These are phyloP conservation scores for Pollenia griseotomentosa DNA, from an alignment of 2,888 invertebrate genomes.

Conservation along the genomic window DNA sequence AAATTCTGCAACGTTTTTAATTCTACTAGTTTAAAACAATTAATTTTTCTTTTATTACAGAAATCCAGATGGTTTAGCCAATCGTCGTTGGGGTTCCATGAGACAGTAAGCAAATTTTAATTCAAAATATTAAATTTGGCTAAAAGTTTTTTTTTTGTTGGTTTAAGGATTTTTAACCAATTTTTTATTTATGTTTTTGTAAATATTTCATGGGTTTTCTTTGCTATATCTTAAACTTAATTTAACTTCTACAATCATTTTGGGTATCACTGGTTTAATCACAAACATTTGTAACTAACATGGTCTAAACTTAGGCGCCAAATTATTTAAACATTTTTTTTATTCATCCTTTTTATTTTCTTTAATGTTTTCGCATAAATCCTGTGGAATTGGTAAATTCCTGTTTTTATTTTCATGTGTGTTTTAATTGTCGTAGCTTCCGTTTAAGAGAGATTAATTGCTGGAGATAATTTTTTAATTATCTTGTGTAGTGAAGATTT, in stretches of 20 bases:
- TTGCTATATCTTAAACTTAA: not conserved
- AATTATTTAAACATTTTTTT: not conserved
- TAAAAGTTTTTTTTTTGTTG: conserved; percentile 19
- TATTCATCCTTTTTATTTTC: not conserved
- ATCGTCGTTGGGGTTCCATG: conserved; percentile 88
- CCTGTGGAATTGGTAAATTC: not conserved
- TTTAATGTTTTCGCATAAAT: conserved; percentile 5
- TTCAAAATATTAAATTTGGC: conserved; percentile 33
- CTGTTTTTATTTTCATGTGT: not conserved
- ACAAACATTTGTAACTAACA: conserved; percentile 18
- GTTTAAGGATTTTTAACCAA: conserved; percentile 23
- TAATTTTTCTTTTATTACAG: conserved; percentile 82
- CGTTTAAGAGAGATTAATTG: conserved; percentile 77
- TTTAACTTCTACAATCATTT: not conserved
- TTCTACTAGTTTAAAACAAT: not conserved
- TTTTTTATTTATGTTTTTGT: conserved; percentile 17
- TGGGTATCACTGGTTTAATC: conserved; percentile 9
- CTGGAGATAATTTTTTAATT: conserved; percentile 74
- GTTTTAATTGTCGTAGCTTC: not conserved
- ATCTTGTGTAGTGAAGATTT: not conserved
- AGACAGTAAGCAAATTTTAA: conserved; percentile 85
- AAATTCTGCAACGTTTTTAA: not conserved
- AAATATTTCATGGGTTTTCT: conserved; percentile 41
- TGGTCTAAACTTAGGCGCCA: conserved; percentile 14
- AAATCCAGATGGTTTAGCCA: conserved; percentile 86